Conservation (phyloP, 2,113 vertebrate species). For the Bettongia penicillata region DNA sequence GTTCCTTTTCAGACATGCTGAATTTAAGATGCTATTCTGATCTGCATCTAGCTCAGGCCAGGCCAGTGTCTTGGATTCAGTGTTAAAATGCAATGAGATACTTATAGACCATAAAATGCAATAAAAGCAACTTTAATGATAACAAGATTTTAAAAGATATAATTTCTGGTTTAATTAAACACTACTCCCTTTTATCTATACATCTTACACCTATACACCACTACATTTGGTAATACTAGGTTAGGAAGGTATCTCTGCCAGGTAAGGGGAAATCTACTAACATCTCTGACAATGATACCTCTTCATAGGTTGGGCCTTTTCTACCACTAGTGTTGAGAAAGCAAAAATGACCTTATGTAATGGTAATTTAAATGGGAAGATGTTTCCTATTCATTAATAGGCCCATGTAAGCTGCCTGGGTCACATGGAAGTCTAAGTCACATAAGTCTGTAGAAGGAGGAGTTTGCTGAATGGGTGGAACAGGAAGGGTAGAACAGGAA, state of each 20-base stretch:
- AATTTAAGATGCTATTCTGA: not conserved
- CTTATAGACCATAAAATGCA: not conserved
- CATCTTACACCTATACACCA: not conserved
- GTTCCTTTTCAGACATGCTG: not conserved
- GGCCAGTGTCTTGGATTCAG: not conserved
- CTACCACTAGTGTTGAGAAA: not conserved
- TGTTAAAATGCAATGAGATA: not conserved
- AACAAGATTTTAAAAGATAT: not conserved
- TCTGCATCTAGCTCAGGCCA: not conserved
- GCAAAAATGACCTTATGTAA: not conserved
- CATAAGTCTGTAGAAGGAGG: no score
- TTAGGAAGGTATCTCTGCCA: not conserved
- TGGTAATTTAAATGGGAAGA: no score
- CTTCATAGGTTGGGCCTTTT: not conserved
- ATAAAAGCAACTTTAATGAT: not conserved
- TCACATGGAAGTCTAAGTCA: no score
- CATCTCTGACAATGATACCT: not conserved
- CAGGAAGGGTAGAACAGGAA: no score
- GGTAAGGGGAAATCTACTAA: not conserved
- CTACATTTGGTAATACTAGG: not conserved
- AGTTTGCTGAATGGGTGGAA: no score
- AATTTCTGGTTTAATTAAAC: not conserved
- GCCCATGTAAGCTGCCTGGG: no score
- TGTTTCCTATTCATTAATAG: no score
- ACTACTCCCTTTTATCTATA: not conserved